Conservation (phyloP, 1,140 invertebrate species). For the Drosophila triauraria region DNA sequence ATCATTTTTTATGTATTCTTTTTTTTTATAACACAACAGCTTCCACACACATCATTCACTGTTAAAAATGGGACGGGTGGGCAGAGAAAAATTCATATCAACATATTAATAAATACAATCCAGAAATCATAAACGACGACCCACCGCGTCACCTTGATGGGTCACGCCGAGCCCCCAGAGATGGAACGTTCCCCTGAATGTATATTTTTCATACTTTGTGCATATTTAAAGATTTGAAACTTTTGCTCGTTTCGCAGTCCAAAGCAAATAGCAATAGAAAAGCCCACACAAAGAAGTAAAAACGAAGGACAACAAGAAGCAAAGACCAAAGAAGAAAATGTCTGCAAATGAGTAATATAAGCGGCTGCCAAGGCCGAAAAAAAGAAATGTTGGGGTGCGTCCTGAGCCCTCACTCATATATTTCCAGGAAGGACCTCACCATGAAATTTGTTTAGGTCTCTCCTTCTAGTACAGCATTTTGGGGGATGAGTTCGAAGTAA, state of each 20-base stretch:
- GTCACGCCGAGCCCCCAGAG: not conserved
- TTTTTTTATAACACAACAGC: no score
- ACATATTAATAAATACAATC: slow-evolving; percentile 54
- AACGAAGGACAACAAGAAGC: no score
- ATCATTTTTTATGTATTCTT: no score
- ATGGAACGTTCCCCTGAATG: not conserved
- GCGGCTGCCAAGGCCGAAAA: slow-evolving; percentile 40
- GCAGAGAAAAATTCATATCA: slow-evolving; percentile 35
- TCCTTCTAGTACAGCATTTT: slow-evolving; percentile 7
- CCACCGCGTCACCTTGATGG: no score
- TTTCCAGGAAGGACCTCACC: slow-evolving; percentile 36
- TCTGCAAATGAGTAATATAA: slow-evolving; percentile 80
- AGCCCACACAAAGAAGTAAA: slow-evolving; percentile 9
- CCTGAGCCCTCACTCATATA: slow-evolving; percentile 8
- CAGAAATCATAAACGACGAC: not conserved
- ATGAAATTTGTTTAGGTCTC: slow-evolving; percentile 46
- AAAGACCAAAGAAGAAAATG: no score
- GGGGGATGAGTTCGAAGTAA: no score
- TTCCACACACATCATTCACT: no score
- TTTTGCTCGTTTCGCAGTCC: slow-evolving; percentile 70
- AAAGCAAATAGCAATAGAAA: slow-evolving; percentile 71
- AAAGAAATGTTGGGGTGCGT: not conserved
- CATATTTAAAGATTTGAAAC: slow-evolving; percentile 72
- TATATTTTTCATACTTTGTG: slow-evolving; percentile 54
- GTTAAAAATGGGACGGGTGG: no score